Evolutionary conservation across 1,140 invertebrate genomes (phyloP), one percentile per base, ranked within the genome.

Genomic region (Zaprionus gabonicus): DNA sequence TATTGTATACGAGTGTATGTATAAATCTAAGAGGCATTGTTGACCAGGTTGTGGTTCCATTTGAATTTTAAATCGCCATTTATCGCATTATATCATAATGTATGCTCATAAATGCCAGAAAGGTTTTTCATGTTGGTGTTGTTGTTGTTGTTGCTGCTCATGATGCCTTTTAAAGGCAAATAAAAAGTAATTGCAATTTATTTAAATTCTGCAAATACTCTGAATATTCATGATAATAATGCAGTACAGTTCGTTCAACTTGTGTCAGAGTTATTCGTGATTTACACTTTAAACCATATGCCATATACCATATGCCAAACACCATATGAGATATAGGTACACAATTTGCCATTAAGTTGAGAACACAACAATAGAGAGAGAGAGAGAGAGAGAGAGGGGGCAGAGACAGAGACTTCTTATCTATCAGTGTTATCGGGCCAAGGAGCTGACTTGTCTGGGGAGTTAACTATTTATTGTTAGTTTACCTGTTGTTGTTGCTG

Each of bases 191-290:
- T 46, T 67, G 28, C 25, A 58, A 67, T 58, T 34, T 51, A 23
- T 64, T 64, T 3, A 65, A 55, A 55, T 55, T 51, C 46, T 51
- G 46, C 46, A 51, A 51, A 51, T 51, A 51, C 20, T 51, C 20
- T 51, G 46, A 56, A 56, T 56, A 56, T 56, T 41, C 20, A 51
- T 51, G 20, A 51, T 51, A 23, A 51, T 51, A 34, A 44, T 15
- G 17, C n/a, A 23, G 1, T 10, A 9, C 41, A 76, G 82, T 85
- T 86, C 82, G 62, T 86, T 85, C 69, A 86, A 80, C 82, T 46
- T 63, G 10, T 23, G 27, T n/a, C 23, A 20, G 23, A 51, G 20
- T 49, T 51, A 51, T 51, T 3, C 46, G n/a, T 46, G 41, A 20
- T 46, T 9, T 46, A 17, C 17, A 46, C n/a, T 44, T 17, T 44